Evolutionary conservation across 2,888 invertebrate genomes (phyloP).

Genomic region (Hyposoter didymator): DNA sequence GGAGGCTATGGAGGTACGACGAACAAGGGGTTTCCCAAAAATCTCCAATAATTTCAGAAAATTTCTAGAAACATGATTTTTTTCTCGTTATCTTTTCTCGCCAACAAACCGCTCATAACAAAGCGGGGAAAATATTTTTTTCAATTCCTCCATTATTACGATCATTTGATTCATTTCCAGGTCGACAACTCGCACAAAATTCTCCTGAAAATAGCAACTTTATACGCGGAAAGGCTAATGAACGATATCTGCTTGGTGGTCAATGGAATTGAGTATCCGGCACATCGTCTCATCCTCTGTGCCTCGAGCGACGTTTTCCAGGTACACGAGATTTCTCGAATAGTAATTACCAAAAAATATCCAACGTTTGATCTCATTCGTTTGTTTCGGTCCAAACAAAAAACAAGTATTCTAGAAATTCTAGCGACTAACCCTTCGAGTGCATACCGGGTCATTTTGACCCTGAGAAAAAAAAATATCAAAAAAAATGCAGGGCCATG

Average conservation of each 20-base stretch:
- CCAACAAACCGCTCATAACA: not conserved
- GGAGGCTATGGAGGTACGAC: constrained; percentile 77
- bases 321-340: constrained; percentile 84
- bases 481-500: too few species aligned
- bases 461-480: too few species aligned
- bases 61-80: not conserved
- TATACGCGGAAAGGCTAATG: constrained; percentile 94
- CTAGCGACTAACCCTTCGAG: too few species aligned
- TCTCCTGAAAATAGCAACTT: constrained; percentile 91
- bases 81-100: not conserved
- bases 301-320: constrained; percentile 98
- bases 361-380: not conserved
- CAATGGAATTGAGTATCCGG: constrained; percentile 92
- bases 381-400: not conserved
- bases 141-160: not conserved
- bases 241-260: constrained; percentile 95
- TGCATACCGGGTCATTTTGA: too few species aligned
- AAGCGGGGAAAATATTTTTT: not conserved
- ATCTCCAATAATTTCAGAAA: not conserved
- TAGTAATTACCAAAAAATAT: not conserved
- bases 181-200: constrained; percentile 94
- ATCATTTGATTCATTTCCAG: constrained; percentile 83
- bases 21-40: not conserved
- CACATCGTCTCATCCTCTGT: constrained; percentile 96
- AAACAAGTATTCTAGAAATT: not conserved